Evolutionary conservation across 2,797 vertebrate species (phyloP).

Genomic region (Hirundo rustica): DNA sequence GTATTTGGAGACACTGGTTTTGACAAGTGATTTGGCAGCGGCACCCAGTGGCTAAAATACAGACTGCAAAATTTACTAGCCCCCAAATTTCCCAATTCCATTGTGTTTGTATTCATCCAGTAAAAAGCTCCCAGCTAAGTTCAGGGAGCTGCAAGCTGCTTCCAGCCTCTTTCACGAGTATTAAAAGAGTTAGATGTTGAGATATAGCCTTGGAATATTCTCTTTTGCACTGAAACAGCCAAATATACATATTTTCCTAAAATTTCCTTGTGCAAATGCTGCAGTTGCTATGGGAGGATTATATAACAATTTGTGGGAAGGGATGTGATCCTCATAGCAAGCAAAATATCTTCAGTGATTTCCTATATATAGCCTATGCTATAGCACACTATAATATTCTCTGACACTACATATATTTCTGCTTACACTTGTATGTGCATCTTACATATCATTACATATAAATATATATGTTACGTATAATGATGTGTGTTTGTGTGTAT

Average conservation of each 20-base stretch:
- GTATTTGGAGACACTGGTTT: background rate
- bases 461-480: background rate
- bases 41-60: slow-evolving; percentile 71
- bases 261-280: background rate
- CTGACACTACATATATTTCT: background rate
- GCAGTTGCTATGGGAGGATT: slow-evolving; percentile 41
- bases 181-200: background rate
- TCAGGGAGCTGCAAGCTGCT: background rate
- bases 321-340: background rate
- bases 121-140: background rate
- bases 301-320: background rate
- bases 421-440: background rate
- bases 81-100: background rate
- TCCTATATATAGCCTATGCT: background rate
- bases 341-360: background rate
- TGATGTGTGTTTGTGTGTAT: accelerated
- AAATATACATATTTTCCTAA: background rate
- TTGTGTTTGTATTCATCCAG: accelerated
- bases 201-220: background rate
- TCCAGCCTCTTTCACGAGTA: background rate
- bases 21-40: slow-evolving; percentile 68
- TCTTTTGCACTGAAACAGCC: background rate
- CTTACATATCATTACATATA: background rate
- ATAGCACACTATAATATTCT: background rate
- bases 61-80: slow-evolving; percentile 7